Evolutionary conservation across 2,113 vertebrate genomes (phyloP).

Genomic region (Brienomyrus longianalis): DNA sequence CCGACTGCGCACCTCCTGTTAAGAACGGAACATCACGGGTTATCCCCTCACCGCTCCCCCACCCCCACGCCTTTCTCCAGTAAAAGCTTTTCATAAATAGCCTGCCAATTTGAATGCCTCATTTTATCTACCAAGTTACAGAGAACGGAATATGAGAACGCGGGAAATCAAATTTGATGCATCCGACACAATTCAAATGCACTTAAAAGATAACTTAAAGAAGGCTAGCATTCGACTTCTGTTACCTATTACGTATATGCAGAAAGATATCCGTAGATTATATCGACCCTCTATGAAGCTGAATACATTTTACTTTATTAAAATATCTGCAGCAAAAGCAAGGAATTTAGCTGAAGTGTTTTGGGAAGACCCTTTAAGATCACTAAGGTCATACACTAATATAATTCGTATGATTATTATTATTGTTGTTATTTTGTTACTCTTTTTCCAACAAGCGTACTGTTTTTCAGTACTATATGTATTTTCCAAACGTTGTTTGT

Average conservation of each 20-base stretch:
- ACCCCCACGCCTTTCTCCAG: not conserved
- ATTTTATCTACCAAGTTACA: slow-evolving; percentile 15
- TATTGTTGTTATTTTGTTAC: not conserved
- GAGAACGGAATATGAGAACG: slow-evolving; percentile 4
- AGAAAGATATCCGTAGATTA: not conserved
- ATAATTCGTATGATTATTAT: not conserved
- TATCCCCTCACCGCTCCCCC: not conserved
- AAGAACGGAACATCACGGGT: not conserved
- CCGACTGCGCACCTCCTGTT: not conserved
- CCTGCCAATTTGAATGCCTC: slow-evolving; percentile 21
- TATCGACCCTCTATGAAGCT: not conserved
- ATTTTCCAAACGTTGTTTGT: not conserved
- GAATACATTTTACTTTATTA: not conserved
- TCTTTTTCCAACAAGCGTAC: not conserved
- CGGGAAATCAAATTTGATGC: not conserved
- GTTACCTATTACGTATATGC: not conserved
- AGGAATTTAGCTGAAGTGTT: not conserved
- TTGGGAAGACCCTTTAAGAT: not conserved
- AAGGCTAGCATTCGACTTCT: not conserved
- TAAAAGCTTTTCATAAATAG: slow-evolving; percentile 24
- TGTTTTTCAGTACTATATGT: not conserved
- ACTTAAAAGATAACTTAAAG: not conserved
- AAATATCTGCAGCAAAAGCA: not conserved
- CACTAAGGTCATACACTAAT: not conserved
- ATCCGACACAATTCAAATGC: not conserved